A percentile compares a stretch with the other conserved stretches of the same genome.
These are phyloP conservation scores for Drosophila tanythrix DNA, from an alignment of 2,888 invertebrate genomes.

Conservation along the genomic window DNA sequence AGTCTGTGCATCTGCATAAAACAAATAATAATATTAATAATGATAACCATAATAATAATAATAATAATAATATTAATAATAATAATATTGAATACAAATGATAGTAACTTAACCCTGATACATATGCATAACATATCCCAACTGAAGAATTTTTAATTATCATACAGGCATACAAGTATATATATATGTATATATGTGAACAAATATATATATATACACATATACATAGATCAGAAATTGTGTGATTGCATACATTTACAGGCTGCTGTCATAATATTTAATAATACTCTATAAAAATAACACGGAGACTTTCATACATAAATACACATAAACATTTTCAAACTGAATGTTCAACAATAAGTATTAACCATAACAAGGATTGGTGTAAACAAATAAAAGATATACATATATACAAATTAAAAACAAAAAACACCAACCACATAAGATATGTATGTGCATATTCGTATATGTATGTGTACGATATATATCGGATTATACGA, in stretches of 20 bases:
- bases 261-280: slow-evolving; percentile 19
- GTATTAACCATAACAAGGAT: slow-evolving; percentile 12
- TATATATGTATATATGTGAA: background rate
- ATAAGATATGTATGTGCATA: slow-evolving; percentile 6
- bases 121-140: slow-evolving; percentile 44
- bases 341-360: slow-evolving; percentile 27
- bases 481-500: slow-evolving; percentile 26
- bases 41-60: background rate
- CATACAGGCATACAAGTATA: slow-evolving; percentile 2
- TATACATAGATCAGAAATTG: slow-evolving; percentile 13
- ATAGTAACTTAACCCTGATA: background rate
- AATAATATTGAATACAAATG: slow-evolving; percentile 5
- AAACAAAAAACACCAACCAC: slow-evolving; percentile 1
- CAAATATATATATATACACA: background rate
- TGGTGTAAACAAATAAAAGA: slow-evolving; percentile 9
- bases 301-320: background rate
- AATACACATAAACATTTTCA: slow-evolving; percentile 2
- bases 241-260: slow-evolving; percentile 21
- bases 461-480: slow-evolving; percentile 15
- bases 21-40: background rate
- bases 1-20: slow-evolving; percentile 17
- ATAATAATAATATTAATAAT: background rate
- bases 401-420: slow-evolving; percentile 1
- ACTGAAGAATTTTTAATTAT: slow-evolving; percentile 15
- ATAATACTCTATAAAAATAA: slow-evolving; percentile 29